Conservation (phyloP, 2,888 invertebrate genomes). For the Napeogenes inachia region DNA sequence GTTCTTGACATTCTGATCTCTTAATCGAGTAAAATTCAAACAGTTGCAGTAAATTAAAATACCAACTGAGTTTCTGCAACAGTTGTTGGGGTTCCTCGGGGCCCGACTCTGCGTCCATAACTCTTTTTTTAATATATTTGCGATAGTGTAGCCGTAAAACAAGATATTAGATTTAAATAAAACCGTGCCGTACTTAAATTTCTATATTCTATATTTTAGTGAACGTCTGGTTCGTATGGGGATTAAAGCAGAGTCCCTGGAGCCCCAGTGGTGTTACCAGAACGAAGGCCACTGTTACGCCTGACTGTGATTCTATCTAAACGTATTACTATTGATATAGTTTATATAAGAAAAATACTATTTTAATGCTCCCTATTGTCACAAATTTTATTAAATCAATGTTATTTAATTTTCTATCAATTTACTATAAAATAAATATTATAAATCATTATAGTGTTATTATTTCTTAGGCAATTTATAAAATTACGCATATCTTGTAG, state of each 20-base stretch:
- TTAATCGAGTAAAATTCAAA: no score
- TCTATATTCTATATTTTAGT: slow-evolving; percentile 54
- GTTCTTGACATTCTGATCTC: no score
- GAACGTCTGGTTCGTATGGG: slow-evolving; percentile 84
- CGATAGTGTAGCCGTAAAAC: neutral
- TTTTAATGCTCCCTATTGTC: neutral
- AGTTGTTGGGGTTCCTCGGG: no score
- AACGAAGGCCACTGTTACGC: slow-evolving; percentile 83
- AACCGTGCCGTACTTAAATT: neutral
- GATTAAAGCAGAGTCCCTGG: slow-evolving; percentile 84
- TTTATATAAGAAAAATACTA: neutral
- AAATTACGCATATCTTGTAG: no score
- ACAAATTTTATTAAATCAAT: slow-evolving; percentile 7
- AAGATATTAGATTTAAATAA: neutral
- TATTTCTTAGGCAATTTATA: no score
- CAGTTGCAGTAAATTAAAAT: no score
- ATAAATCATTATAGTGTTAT: no score
- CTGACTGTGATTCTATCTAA: slow-evolving; percentile 25
- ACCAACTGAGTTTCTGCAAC: no score
- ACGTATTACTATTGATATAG: neutral
- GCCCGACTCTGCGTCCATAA: no score
- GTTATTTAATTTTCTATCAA: neutral
- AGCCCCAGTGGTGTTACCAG: slow-evolving; percentile 92
- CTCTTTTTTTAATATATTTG: no score
- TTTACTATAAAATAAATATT: slow-evolving; percentile 2